Evolutionary conservation across 2,113 vertebrate genomes (phyloP).

Genomic region (Pseudolaguvia tuberculata): DNA sequence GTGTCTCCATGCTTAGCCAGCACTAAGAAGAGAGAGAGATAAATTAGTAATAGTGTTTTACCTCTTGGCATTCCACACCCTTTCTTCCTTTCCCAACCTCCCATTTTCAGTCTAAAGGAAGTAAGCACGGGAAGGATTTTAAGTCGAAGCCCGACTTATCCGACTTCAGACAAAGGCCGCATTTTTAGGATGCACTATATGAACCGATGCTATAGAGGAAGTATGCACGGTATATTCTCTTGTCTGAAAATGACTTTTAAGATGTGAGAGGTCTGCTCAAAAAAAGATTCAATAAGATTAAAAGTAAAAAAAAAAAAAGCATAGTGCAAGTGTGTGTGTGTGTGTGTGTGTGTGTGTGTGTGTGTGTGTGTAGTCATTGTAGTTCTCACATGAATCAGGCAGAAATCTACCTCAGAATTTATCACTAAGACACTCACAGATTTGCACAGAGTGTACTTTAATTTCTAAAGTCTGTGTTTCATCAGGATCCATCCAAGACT

Average conservation of each 20-base stretch:
- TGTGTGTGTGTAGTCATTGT: background rate
- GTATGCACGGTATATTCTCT: background rate
- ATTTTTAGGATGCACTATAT: background rate
- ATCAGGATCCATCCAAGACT: conserved; percentile 36
- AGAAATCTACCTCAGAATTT: conserved; percentile 33
- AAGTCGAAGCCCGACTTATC: conserved; percentile 7
- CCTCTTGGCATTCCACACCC: conserved; percentile 67
- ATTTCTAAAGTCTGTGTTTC: conserved; percentile 32
- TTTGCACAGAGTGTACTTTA: conserved; percentile 32
- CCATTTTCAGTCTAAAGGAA: conserved; percentile 38
- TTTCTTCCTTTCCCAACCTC: conserved; percentile 54
- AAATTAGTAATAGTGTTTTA: conserved; percentile 83
- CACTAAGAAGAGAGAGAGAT: conserved; percentile 78
- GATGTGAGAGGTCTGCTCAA: conserved; percentile 1
- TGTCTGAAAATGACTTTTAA: conserved; percentile 14
- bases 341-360: conserved; percentile 12
- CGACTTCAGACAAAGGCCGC: conserved; percentile 17
- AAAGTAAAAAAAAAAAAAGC: conserved; percentile 3
- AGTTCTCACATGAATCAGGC: background rate
- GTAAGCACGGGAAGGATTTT: conserved; percentile 36
- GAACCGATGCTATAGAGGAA: conserved; percentile 6
- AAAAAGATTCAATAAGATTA: conserved; percentile 5
- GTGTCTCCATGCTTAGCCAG: conserved; percentile 66
- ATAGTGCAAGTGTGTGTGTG: background rate
- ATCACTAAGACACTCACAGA: conserved; percentile 34